phyloP scores from a whole-genome alignment of 2,888 invertebrate species.

The Dicroscelio sp. region DNA sequence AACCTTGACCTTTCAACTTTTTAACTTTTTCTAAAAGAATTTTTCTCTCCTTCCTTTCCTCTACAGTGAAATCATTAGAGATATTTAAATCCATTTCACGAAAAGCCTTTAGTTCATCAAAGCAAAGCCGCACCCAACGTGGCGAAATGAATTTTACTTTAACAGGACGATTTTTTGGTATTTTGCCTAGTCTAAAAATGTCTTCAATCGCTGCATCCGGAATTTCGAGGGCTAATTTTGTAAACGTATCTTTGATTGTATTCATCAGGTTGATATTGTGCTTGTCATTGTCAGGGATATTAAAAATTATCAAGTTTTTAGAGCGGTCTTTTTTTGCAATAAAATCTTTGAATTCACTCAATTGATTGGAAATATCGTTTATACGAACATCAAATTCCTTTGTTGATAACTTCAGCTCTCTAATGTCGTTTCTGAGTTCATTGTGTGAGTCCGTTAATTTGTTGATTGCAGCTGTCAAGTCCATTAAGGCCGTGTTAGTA shows the following conservation, averaged over 20 bases:
- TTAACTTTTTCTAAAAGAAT: not conserved
- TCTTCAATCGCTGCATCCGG: conserved; percentile 8
- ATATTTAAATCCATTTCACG: not conserved
- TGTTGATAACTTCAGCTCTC: not conserved
- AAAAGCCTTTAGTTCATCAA: not conserved
- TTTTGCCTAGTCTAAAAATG: not conserved
- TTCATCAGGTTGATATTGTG: not conserved
- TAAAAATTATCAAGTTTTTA: not conserved
- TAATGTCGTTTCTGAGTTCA: not conserved
- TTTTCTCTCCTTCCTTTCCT: not conserved
- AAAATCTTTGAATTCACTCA: not conserved
- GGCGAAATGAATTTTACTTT: not conserved
- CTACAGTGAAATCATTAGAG: not conserved
- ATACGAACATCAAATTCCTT: not conserved
- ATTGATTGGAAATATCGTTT: not conserved
- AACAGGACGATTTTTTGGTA: not conserved
- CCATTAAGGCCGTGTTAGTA: not conserved
- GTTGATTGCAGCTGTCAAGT: not conserved
- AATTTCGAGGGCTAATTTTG: not conserved
- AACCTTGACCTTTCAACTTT: not conserved
- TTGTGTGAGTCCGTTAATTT: not conserved
- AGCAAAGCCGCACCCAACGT: not conserved
- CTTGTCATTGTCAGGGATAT: not conserved
- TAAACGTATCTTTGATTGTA: not conserved
- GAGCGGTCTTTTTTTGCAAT: not conserved